Percentiles rank a stretch among this genome's conserved stretches.
phyloP scores from a whole-genome alignment of 1,140 invertebrate species.

The Trachymyrmex cornetzi region DNA sequence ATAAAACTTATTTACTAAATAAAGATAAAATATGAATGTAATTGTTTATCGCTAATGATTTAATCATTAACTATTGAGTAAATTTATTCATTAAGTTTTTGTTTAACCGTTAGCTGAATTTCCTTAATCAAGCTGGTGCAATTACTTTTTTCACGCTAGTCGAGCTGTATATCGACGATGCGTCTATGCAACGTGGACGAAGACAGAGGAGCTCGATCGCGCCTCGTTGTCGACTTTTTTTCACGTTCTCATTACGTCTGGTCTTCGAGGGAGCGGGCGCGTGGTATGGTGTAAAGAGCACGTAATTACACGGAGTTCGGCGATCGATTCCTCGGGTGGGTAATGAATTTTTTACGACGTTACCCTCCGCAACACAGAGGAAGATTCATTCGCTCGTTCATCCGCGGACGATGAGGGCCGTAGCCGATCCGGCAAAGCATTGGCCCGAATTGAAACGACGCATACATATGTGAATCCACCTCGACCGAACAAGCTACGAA shows the following conservation, averaged over 20 bases:
- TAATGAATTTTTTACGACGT: slow-evolving; percentile 86
- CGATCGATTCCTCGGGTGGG: slow-evolving; percentile 83
- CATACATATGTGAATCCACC: slow-evolving; percentile 42
- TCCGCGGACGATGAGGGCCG: slow-evolving; percentile 66
- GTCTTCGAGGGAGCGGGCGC: slow-evolving; percentile 54
- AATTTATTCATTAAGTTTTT: slow-evolving; percentile 1
- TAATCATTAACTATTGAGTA: slow-evolving; percentile 8
- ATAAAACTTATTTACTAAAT: not conserved
- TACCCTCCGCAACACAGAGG: slow-evolving; percentile 52
- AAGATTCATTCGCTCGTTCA: slow-evolving; percentile 67
- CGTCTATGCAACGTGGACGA: slow-evolving; percentile 18
- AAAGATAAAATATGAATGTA: not conserved
- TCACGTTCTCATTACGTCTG: slow-evolving; percentile 54
- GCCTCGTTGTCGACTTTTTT: slow-evolving; percentile 45
- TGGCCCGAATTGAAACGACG: slow-evolving; percentile 74
- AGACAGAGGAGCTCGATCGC: slow-evolving; percentile 44
- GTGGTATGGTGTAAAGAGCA: slow-evolving; percentile 76
- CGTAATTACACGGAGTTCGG: slow-evolving; percentile 82
- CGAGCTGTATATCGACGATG: not conserved
- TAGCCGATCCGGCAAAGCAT: slow-evolving; percentile 73
- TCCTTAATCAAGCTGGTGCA: slow-evolving; percentile 12
- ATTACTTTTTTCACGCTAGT: slow-evolving; percentile 34
- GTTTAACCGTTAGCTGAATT: slow-evolving; percentile 37
- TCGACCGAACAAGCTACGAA: slow-evolving; percentile 6
- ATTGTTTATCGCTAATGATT: not conserved